A percentile compares a stretch with the other conserved stretches of the same genome.
These are phyloP conservation scores for Anoncus sp. DNA, from an alignment of 2,888 invertebrate species.

Conservation along the genomic window DNA sequence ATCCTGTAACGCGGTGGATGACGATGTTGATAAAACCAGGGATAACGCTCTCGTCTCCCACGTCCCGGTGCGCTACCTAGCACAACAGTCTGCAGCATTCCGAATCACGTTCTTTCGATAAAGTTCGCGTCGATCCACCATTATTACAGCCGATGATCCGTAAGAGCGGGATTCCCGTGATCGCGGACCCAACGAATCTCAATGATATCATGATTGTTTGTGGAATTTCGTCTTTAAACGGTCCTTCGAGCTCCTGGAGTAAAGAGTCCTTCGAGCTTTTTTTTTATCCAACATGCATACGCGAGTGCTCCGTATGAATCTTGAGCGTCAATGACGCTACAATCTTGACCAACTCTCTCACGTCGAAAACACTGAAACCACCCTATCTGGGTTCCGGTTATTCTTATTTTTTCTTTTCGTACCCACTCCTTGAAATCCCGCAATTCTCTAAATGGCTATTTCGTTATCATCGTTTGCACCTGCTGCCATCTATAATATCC, in stretches of 20 bases:
- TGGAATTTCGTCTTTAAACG: constrained; percentile 1
- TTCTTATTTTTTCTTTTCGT: background rate
- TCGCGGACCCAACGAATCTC: constrained; percentile 6
- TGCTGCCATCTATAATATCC: constrained; percentile 16
- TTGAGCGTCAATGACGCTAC: no score
- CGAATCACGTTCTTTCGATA: constrained; percentile 64
- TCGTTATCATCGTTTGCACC: background rate
- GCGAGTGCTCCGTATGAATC: no score
- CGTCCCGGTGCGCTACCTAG: constrained; percentile 77
- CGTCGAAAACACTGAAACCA: background rate
- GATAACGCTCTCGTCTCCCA: constrained; percentile 78
- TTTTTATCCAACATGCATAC: constrained; percentile 5
- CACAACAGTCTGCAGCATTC: constrained; percentile 79
- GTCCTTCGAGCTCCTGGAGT: no score
- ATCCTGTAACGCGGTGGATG: constrained; percentile 80
- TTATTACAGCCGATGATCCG: constrained; percentile 8
- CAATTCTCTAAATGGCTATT: background rate
- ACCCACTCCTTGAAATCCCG: background rate
- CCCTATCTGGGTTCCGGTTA: background rate
- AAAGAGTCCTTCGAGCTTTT: background rate
- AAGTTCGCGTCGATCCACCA: constrained; percentile 44
- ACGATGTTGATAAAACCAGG: constrained; percentile 73
- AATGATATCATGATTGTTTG: constrained; percentile 44
- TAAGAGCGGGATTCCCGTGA: constrained; percentile 38
- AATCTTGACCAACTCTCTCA: background rate